Base-by-base conservation (phyloP, 1,140 invertebrate species). In the Coelopa frigida region DNA sequence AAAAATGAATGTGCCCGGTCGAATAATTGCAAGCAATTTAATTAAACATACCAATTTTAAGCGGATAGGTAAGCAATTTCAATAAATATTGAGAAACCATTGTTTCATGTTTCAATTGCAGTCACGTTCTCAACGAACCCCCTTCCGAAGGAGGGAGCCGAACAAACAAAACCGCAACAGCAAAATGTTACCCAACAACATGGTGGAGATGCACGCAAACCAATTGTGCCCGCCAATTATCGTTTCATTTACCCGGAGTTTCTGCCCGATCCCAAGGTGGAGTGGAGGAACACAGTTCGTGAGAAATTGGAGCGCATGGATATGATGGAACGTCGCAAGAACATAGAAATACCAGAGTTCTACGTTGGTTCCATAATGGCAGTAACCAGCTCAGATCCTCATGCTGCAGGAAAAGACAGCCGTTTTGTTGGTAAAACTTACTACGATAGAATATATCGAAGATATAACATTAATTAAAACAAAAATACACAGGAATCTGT, bases 321-420 rank as follows among this genome's bases (percentile, higher is more conserved):
- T 69, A 98, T 99, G 95, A 56, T 98, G 2, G 81, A 83, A 39
- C 76, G 96, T 48, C 53, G 67, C 0, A 52, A 48, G 6, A 73
- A 86, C 48, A 76, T 99, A 46, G 82, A 88, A 61, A 88, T 99
- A 53, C 96, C 96, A 4, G 94, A 97, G 70, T 98, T 98, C 75
- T 98, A 97, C 77, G 93, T 97, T 61, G 94, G 94, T 36, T 90
- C 87, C 17, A 84, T 98, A 48, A 57, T 99, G 61, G 87, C 91
- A 36, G 92, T 99, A 1, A 89, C 85, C n/a, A 81, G 85, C 45
- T 83, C 91, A 1, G 94, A 98, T 72, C 77, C 73, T 31, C 87
- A 95, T 77, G 80, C 90, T 26, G 81, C 85, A 12, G 84, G 81
- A 27, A 97, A 97, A 73, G 73, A 73, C 1, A 93, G 82, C 60